phyloP scores from a whole-genome alignment of 2,113 vertebrate genomes.

The Paradisaea rubra region DNA sequence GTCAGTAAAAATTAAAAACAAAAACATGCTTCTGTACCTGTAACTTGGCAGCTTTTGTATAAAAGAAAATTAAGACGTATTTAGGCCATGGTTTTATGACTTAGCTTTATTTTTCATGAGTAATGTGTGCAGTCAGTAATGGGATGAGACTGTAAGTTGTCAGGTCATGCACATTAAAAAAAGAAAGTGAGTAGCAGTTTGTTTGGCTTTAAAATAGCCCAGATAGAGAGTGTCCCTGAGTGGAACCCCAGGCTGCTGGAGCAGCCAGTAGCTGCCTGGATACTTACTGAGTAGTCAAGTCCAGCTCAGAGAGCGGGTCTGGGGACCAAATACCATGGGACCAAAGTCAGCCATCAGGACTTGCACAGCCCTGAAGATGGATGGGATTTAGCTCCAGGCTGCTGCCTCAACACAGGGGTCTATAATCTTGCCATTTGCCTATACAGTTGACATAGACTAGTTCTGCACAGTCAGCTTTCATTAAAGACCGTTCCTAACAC shows the following conservation, averaged over 20 bases:
- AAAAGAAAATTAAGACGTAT: neutral
- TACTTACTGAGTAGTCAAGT: neutral
- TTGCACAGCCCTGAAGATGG: neutral
- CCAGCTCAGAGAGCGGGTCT: neutral
- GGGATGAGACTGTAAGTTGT: neutral
- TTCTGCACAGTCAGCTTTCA: neutral
- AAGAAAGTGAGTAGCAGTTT: neutral
- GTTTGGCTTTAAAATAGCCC: neutral
- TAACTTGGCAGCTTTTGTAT: neutral
- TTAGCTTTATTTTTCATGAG: neutral
- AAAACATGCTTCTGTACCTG: neutral
- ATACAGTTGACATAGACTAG: neutral
- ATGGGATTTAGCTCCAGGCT: neutral
- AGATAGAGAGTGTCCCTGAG: neutral
- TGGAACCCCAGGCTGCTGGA: neutral
- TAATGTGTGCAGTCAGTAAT: neutral
- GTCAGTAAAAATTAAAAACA: neutral
- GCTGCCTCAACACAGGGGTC: neutral
- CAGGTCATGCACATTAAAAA: neutral
- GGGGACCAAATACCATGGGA: neutral
- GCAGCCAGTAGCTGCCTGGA: neutral
- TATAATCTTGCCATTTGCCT: neutral
- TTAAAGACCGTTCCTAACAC: neutral
- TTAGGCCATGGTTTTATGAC: neutral
- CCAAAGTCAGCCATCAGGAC: neutral